phyloP scores from a whole-genome alignment of 35 echinoderm and acorn worm species.

The Patiria miniata region DNA sequence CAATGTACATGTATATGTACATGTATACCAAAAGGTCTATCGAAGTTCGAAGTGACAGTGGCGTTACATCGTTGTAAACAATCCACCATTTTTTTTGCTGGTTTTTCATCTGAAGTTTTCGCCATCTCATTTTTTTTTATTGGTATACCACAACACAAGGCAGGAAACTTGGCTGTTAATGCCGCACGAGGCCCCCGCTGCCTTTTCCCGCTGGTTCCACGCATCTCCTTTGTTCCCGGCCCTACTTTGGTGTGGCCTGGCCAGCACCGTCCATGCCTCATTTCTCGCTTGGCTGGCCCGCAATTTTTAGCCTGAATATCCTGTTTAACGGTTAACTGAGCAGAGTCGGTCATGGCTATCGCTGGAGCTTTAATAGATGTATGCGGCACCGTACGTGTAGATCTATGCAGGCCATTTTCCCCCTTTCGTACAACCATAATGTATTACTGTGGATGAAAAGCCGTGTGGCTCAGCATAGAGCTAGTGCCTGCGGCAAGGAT shows the following conservation, averaged over 20 bases:
- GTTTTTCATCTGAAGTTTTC: background rate
- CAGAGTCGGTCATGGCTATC: slow-evolving; percentile 28
- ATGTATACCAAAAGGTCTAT: background rate
- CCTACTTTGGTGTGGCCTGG: slow-evolving; percentile 6
- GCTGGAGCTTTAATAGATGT: background rate
- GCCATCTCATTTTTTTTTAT: background rate
- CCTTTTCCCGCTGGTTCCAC: slow-evolving; percentile 23
- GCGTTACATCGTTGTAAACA: too few relatives aligned
- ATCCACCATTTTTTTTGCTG: too few relatives aligned
- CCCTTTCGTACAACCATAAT: background rate
- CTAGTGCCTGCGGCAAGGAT: slow-evolving; percentile 12
- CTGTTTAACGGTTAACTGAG: slow-evolving; percentile 61
- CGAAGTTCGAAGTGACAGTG: background rate
- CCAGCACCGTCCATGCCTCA: slow-evolving; percentile 36
- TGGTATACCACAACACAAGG: too few relatives aligned
- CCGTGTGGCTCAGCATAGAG: background rate
- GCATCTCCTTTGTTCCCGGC: slow-evolving; percentile 6
- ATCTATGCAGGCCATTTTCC: background rate
- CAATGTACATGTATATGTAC: too few relatives aligned
- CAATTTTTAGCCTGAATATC: slow-evolving; percentile 56
- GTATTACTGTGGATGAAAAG: slow-evolving; percentile 14
- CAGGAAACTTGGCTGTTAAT: background rate
- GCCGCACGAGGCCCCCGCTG: background rate
- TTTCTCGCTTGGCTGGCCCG: slow-evolving; percentile 59
- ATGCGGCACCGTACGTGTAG: background rate